Evolutionary conservation across 2,888 invertebrate genomes (phyloP).

Genomic region (Lucinisca nassula): DNA sequence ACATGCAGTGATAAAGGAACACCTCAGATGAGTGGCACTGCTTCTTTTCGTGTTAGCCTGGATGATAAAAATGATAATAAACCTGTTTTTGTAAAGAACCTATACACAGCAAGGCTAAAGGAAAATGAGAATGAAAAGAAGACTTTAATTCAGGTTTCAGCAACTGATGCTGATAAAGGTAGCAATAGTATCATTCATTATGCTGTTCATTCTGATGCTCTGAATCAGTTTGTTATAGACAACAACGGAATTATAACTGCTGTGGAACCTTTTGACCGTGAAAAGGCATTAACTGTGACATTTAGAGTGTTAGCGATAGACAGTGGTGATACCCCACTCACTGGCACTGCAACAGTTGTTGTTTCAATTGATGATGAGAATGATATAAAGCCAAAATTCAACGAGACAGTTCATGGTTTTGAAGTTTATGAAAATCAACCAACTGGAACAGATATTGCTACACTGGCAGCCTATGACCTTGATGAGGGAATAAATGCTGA

Average conservation of each 20-base stretch:
- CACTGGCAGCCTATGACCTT: slow-evolving; percentile 63
- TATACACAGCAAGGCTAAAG: slow-evolving; percentile 71
- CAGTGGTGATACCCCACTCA: slow-evolving; percentile 61
- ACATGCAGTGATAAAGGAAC: slow-evolving; percentile 89
- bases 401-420: slow-evolving; percentile 60
- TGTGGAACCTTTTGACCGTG: slow-evolving; percentile 72
- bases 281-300: slow-evolving; percentile 63
- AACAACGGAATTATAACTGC: slow-evolving; percentile 76
- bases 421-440: slow-evolving; percentile 62
- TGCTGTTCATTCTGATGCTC: slow-evolving; percentile 61
- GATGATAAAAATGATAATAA: slow-evolving; percentile 98
- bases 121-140: slow-evolving; percentile 76
- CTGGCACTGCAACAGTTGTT: slow-evolving; percentile 72
- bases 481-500: slow-evolving; percentile 79
- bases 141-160: slow-evolving; percentile 94
- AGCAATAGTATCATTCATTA: slow-evolving; percentile 71
- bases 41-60: slow-evolving; percentile 88
- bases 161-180: slow-evolving; percentile 91
- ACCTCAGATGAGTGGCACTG: slow-evolving; percentile 72
- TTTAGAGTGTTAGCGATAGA: slow-evolving; percentile 76
- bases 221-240: slow-evolving; percentile 70
- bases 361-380: slow-evolving; percentile 71
- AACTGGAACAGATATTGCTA: slow-evolving; percentile 62
- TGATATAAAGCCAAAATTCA: slow-evolving; percentile 70
- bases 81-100: slow-evolving; percentile 91